Percentiles rank a stretch among this genome's conserved stretches.
phyloP scores from a whole-genome alignment of 2,113 vertebrate species.

The Synodontis membranacea region DNA sequence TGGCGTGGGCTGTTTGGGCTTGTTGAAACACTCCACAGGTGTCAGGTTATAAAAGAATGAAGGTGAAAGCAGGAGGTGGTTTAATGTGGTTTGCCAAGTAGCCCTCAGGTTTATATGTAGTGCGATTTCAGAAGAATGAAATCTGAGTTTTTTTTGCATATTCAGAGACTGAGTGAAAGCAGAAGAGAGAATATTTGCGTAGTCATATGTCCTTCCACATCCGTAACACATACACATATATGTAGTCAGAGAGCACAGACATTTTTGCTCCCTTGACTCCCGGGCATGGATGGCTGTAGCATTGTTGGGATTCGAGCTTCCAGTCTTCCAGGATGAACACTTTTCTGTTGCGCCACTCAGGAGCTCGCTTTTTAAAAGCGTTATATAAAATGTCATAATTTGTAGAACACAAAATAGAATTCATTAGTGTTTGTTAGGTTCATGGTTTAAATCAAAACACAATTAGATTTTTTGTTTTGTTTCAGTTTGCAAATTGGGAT shows the following conservation, averaged over 20 bases:
- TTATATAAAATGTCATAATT: not conserved
- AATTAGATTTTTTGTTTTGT: not conserved
- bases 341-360: not conserved
- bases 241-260: not conserved
- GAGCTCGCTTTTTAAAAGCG: not conserved
- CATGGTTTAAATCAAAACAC: not conserved
- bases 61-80: constrained; percentile 4
- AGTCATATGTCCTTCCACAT: no score
- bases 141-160: not conserved
- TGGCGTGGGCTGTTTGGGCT: constrained; percentile 38
- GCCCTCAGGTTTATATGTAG: not conserved
- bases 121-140: not conserved
- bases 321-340: not conserved
- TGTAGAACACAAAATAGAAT: not conserved
- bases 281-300: not conserved
- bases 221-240: not conserved
- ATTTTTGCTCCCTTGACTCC: not conserved
- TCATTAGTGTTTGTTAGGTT: not conserved
- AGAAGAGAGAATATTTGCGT: not conserved
- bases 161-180: not conserved
- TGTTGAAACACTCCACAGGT: constrained; percentile 39
- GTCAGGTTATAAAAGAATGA: constrained; percentile 23
- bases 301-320: not conserved
- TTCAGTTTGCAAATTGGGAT: not conserved
- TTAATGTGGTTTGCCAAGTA: constrained; percentile 9